These are phyloP conservation scores for Lymantria monacha DNA, from an alignment of 2,888 invertebrate genomes.

Conservation along the genomic window DNA sequence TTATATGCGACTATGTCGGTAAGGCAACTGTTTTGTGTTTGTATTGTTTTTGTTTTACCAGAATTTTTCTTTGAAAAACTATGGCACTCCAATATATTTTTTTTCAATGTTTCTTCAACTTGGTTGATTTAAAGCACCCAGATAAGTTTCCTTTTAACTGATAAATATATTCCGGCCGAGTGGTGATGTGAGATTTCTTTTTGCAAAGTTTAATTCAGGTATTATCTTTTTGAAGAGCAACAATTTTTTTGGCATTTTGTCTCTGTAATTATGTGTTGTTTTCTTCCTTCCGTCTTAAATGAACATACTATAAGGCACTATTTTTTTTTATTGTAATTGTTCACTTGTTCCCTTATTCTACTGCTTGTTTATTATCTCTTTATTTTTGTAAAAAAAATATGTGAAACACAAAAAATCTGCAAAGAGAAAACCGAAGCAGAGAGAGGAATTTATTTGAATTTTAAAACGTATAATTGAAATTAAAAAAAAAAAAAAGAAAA, in stretches of 20 bases:
- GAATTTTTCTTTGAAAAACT: conserved; percentile 60
- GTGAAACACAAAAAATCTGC: conserved; percentile 61
- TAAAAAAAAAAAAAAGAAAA: conserved; percentile 15
- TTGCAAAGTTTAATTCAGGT: conserved; percentile 74
- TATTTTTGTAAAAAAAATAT: conserved; percentile 39
- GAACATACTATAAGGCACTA: conserved; percentile 74
- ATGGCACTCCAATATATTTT: conserved; percentile 75
- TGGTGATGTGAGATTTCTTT: conserved; percentile 73
- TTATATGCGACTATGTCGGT: conserved; percentile 70
- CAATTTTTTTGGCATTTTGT: conserved; percentile 80
- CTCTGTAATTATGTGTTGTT: conserved; percentile 64
- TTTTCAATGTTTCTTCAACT: conserved; percentile 56
- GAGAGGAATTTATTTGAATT: conserved; percentile 60
- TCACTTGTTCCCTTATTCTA: conserved; percentile 72
- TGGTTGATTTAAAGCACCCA: conserved; percentile 63
- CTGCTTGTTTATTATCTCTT: conserved; percentile 35
- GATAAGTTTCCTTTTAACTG: conserved; percentile 55
- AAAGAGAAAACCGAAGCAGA: conserved; percentile 70
- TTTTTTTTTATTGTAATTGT: conserved; percentile 55
- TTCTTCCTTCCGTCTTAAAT: conserved; percentile 57
- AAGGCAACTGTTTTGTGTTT: conserved; percentile 62
- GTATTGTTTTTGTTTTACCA: conserved; percentile 42
- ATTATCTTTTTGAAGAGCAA: conserved; percentile 77
- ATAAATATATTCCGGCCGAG: conserved; percentile 71
- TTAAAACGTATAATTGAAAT: conserved; percentile 26